These are phyloP conservation scores for Anarsia innoxiella DNA, from an alignment of 2,888 invertebrate genomes.

Conservation along the genomic window DNA sequence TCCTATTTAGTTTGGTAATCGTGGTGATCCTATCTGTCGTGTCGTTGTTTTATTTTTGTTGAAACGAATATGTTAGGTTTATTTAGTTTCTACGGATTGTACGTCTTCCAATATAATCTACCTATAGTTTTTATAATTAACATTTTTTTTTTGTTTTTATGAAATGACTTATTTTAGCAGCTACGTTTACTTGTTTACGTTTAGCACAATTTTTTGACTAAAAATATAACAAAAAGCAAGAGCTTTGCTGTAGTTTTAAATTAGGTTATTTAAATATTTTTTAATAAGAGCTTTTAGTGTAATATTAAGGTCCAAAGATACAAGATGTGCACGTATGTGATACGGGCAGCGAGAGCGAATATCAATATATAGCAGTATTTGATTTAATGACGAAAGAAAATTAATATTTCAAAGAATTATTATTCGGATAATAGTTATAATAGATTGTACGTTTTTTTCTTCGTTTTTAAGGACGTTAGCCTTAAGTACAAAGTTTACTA, in stretches of 20 bases:
- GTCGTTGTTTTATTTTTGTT: slow-evolving; percentile 20
- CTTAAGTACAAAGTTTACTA: slow-evolving; percentile 66
- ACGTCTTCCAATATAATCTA: slow-evolving; percentile 55
- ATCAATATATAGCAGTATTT: slow-evolving; percentile 29
- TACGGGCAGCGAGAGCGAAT: slow-evolving; percentile 30
- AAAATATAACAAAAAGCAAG: slow-evolving; percentile 36
- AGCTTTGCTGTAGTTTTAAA: slow-evolving; percentile 54
- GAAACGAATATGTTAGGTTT: slow-evolving; percentile 22
- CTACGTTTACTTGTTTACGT: slow-evolving; percentile 31
- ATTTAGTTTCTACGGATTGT: slow-evolving; percentile 41
- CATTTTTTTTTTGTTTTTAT: slow-evolving; percentile 25
- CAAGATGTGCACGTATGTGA: slow-evolving; percentile 43
- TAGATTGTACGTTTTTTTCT: slow-evolving; percentile 30
- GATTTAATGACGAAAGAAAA: slow-evolving; percentile 20
- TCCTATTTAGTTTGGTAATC: slow-evolving; percentile 22
- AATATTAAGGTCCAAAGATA: slow-evolving; percentile 67
- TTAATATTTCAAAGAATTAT: slow-evolving; percentile 31
- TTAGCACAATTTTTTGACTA: slow-evolving; percentile 56
- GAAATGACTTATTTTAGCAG: slow-evolving; percentile 33
- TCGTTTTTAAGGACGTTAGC: slow-evolving; percentile 47
- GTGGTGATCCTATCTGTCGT: slow-evolving; percentile 20
- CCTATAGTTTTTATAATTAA: slow-evolving; percentile 36
- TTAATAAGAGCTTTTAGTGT: slow-evolving; percentile 34
- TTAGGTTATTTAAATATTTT: slow-evolving; percentile 38
- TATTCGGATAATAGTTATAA: slow-evolving; percentile 31